phyloP scores from a whole-genome alignment of 37 sponge, comb jelly and placozoan genomes.

The Ianthella basta region DNA sequence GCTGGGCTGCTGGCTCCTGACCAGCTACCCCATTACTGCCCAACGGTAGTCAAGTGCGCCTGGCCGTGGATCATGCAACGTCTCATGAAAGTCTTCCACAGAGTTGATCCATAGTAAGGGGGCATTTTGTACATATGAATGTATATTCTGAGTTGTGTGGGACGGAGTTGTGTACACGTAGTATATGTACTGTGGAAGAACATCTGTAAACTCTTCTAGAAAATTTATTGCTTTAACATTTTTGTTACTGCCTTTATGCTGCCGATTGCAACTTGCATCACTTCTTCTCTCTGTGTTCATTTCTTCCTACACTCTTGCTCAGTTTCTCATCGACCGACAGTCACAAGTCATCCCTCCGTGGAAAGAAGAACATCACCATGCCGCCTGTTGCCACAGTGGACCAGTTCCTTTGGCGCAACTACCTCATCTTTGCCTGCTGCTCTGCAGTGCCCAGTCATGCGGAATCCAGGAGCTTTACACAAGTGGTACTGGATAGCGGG shows the following conservation, averaged over 20 bases:
- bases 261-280: too few relatives aligned
- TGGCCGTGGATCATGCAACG: conserved; percentile 86
- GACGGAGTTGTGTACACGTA: too few relatives aligned
- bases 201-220: too few relatives aligned
- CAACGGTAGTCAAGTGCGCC: conserved; percentile 64
- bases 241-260: not conserved
- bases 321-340: conserved; percentile 2
- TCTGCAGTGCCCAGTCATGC: conserved; percentile 46
- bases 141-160: too few relatives aligned
- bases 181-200: too few relatives aligned
- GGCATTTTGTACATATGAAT: too few relatives aligned
- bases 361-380: not conserved
- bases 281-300: not conserved
- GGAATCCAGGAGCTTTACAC: not conserved
- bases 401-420: conserved; percentile 92
- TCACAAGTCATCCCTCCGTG: conserved; percentile 47
- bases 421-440: conserved; percentile 90
- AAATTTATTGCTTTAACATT: too few relatives aligned
- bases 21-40: conserved; percentile 77
- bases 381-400: conserved; percentile 65
- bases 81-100: conserved; percentile 70
- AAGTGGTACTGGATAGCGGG: not conserved
- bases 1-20: conserved; percentile 79
- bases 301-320: not conserved
- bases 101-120: conserved; percentile 82